Evolutionary conservation across 37 sponge, comb jelly and placozoan species (phyloP).

Genomic region (Eunapius fragilis): DNA sequence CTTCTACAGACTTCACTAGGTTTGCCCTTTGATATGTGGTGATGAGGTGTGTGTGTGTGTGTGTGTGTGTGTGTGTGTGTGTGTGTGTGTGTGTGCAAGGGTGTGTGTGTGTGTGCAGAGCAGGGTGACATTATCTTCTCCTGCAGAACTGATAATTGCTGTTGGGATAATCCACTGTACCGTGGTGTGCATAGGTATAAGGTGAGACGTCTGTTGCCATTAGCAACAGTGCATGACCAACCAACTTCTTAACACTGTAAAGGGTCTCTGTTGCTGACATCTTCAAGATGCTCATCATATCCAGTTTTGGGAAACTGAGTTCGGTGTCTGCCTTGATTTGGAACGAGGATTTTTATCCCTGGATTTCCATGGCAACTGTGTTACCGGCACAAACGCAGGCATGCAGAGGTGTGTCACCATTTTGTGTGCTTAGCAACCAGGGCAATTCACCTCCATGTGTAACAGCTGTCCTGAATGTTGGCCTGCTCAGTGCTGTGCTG

Average conservation of each 20-base stretch:
- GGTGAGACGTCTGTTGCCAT: background rate
- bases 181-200: background rate
- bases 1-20: constrained; percentile 53
- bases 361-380: constrained; percentile 58
- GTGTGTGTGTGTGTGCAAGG: no score
- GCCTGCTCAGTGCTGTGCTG: background rate
- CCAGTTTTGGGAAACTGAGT: constrained; percentile 67
- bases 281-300: constrained; percentile 59
- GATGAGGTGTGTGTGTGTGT: background rate
- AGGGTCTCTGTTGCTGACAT: background rate
- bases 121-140: background rate
- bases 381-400: constrained; percentile 69
- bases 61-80: background rate
- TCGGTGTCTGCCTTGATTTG: constrained; percentile 79
- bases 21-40: constrained; percentile 1
- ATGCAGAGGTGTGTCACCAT: constrained; percentile 54
- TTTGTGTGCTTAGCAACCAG: background rate
- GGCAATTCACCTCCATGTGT: background rate
- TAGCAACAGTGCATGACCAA: background rate
- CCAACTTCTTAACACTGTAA: background rate
- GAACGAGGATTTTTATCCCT: constrained; percentile 74
- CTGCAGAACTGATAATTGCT: background rate
- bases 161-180: background rate
- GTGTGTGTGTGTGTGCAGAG: background rate
- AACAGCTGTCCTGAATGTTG: constrained; percentile 13